These are phyloP conservation scores for Orchesella flavescens DNA, from an alignment of 2,888 invertebrate genomes.

Conservation along the genomic window DNA sequence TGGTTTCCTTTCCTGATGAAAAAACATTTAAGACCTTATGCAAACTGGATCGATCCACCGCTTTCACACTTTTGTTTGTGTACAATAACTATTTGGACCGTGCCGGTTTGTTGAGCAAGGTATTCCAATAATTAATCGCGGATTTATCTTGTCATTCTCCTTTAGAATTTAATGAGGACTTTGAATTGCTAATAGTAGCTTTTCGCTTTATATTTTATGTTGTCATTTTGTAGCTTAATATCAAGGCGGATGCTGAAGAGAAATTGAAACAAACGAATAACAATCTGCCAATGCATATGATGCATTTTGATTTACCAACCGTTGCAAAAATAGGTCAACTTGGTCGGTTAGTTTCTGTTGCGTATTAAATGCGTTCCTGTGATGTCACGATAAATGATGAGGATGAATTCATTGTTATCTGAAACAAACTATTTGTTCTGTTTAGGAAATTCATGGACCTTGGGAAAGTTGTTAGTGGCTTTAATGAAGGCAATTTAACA, in stretches of 20 bases:
- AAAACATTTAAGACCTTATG: constrained; percentile 49
- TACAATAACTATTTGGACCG: constrained; percentile 57
- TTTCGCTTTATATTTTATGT: too few species aligned
- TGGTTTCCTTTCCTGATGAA: constrained; percentile 45
- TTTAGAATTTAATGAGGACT: too few species aligned
- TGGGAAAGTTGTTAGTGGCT: neutral
- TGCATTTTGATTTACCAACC: constrained; percentile 55
- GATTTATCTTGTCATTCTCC: too few species aligned
- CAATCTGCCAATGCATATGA: neutral
- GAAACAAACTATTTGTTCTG: too few species aligned
- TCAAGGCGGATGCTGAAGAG: too few species aligned
- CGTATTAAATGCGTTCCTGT: too few species aligned
- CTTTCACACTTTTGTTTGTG: constrained; percentile 32
- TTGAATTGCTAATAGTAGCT: too few species aligned
- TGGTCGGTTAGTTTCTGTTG: constrained; percentile 38
- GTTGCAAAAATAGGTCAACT: constrained; percentile 45
- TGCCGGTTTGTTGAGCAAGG: constrained; percentile 44
- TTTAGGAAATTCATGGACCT: constrained; percentile 6
- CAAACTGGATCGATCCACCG: constrained; percentile 41
- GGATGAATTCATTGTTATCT: too few species aligned
- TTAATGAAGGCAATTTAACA: constrained; percentile 19
- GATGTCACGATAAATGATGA: too few species aligned
- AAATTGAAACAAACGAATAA: neutral
- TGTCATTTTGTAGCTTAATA: too few species aligned
- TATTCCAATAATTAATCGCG: too few species aligned